A percentile compares a stretch with the other conserved stretches of the same genome.
Evolutionary conservation across 2,797 vertebrate genomes (phyloP).

Genomic region (Sebastes miniatus): DNA sequence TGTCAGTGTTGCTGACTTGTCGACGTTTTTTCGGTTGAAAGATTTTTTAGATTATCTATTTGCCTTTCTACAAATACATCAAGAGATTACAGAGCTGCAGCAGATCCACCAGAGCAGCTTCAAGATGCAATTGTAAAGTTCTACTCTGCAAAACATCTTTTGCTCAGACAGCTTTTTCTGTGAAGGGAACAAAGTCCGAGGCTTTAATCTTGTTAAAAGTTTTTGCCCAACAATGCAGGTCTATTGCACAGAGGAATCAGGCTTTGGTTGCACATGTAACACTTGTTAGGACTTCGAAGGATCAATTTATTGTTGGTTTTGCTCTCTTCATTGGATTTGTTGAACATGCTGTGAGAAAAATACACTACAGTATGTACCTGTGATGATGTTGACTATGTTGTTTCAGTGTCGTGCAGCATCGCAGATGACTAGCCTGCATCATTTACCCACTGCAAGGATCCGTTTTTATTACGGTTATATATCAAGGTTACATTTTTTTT

Average conservation of each 20-base stretch:
- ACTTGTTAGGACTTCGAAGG: background rate
- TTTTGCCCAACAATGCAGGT: background rate
- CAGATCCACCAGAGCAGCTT: too few species aligned
- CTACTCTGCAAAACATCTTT: too few species aligned
- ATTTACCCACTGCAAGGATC: constrained; percentile 12
- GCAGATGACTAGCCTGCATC: background rate
- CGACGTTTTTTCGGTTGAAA: too few species aligned
- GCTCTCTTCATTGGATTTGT: background rate
- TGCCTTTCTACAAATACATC: too few species aligned
- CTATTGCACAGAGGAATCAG: background rate
- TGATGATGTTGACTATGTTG: background rate
- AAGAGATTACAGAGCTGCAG: too few species aligned
- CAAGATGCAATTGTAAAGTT: too few species aligned
- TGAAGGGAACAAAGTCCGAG: background rate
- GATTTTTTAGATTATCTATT: too few species aligned
- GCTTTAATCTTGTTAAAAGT: background rate
- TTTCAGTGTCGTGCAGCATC: background rate
- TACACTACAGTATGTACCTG: background rate
- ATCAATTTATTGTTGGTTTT: background rate
- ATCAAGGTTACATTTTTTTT: constrained; percentile 37
- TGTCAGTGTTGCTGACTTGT: too few species aligned
- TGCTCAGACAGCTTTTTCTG: too few species aligned
- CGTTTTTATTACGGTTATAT: constrained; percentile 40
- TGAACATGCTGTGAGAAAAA: background rate
- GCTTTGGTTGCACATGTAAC: background rate